Evolutionary conservation across 2,113 vertebrate species (phyloP), one percentile per base, ranked within the genome.

Genomic region (Tylochromis polylepis): DNA sequence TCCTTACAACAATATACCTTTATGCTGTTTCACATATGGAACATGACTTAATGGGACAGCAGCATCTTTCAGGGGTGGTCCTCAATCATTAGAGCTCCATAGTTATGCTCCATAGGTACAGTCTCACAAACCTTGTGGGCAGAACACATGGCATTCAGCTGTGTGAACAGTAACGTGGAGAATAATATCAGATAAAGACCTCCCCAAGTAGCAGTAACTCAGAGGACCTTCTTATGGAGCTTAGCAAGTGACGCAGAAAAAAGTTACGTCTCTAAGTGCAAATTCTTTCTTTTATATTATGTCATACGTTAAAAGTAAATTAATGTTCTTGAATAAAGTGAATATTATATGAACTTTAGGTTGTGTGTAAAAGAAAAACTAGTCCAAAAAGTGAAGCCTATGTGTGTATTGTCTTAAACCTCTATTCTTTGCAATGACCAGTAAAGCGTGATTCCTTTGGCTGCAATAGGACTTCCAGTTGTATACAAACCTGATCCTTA

Each of bases 61-160:
- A 8, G 79, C 80, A 55, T 93, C 84, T 92, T 92, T 94, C 88
- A 59, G 60, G 94, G 92, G 95, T 95, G 95, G 94, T 95, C 94
- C 89, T 59, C 67, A 29, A 57, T 90, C 84, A 87, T 90, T 88
- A 93, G 83, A 81, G 86, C 58, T 81, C 53, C 79, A 88, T 75
- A 83, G 83, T 90, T 78, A 92, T 87, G 87, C 88, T 51, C 70
- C 24, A 77, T 51, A 77, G 38, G 77, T 55, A n/a, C 0, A 16
- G 36, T 75, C 83, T 84, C 60, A 60, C 83, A 85, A 85, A 75
- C 36, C 56, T 90, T 86, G 70, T 34, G 84, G 72, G 78, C 79
- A 80, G 78, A 56, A 59, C 81, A 58, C 78, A 83, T 27, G 53
- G 83, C 81, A 53, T 62, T 82, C 86, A 53, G 79, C 86, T 83